Evolutionary conservation across 1,140 invertebrate genomes (phyloP).

Genomic region (Asobara japonica): DNA sequence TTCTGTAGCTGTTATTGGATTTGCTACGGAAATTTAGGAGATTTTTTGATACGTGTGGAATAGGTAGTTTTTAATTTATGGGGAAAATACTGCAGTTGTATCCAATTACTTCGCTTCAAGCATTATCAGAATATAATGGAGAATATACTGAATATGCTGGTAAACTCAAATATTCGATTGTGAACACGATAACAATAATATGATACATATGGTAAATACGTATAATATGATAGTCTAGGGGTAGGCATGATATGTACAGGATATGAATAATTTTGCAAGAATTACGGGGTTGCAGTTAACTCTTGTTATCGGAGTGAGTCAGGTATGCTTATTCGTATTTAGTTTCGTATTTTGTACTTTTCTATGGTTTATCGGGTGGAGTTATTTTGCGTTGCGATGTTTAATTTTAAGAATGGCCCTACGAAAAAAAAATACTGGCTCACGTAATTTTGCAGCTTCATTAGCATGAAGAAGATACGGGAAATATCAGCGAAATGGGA

Average conservation of each 20-base stretch:
- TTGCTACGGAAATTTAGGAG: too few relatives aligned
- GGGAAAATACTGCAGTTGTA: not conserved
- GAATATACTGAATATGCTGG: conserved; percentile 1
- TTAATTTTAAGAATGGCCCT: too few relatives aligned
- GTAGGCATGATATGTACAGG: not conserved
- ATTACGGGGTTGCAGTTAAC: not conserved
- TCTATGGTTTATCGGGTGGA: not conserved
- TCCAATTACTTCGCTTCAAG: not conserved
- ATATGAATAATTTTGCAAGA: not conserved
- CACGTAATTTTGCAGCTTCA: too few relatives aligned
- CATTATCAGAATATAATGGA: not conserved
- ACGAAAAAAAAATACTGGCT: too few relatives aligned
- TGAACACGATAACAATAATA: conserved; percentile 46
- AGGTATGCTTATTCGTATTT: not conserved
- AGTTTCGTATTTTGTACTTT: not conserved
- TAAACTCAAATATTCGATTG: conserved; percentile 41
- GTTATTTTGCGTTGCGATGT: too few relatives aligned
- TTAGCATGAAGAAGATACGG: too few relatives aligned
- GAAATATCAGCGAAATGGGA: too few relatives aligned
- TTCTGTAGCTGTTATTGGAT: too few relatives aligned
- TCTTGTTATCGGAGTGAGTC: not conserved
- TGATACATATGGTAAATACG: conserved; percentile 25
- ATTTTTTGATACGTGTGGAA: not conserved
- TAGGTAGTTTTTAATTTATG: not conserved
- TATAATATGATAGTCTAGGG: conserved; percentile 18